Evolutionary conservation across 2,113 vertebrate genomes (phyloP).

Genomic region (Poeciliopsis occidentalis): DNA sequence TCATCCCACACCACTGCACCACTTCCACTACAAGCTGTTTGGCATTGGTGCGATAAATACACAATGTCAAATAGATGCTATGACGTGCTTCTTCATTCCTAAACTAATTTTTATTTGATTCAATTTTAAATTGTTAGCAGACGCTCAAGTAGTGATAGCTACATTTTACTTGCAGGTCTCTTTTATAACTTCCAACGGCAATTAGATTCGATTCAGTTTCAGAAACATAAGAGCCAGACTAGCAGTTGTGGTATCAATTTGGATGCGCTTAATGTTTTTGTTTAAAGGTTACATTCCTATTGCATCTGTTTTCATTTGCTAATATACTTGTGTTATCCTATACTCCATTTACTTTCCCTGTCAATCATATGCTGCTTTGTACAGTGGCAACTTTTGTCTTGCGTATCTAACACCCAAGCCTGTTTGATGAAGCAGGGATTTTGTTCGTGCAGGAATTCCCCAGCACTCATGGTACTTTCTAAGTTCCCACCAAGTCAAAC

Average conservation of each 20-base stretch:
- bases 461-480: conserved; percentile 26
- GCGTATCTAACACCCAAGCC: conserved; percentile 60
- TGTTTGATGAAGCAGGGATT: conserved; percentile 55
- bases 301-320: conserved; percentile 53
- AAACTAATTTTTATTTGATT: no score
- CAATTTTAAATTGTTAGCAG: no score
- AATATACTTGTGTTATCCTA: conserved; percentile 56
- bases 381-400: conserved; percentile 71
- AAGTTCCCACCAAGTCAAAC: conserved; percentile 63
- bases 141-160: no score
- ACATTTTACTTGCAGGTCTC: no score
- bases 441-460: conserved; percentile 76
- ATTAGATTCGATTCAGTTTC: neutral
- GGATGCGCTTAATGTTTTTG: conserved; percentile 29
- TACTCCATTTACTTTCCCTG: conserved; percentile 57
- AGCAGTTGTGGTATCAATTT: conserved; percentile 45
- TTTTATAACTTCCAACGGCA: neutral
- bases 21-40: no score
- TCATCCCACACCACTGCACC: no score
- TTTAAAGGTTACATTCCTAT: conserved; percentile 51
- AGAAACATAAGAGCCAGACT: conserved; percentile 27
- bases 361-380: conserved; percentile 55
- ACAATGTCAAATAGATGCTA: no score
- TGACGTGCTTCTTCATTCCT: no score
- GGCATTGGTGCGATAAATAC: no score